These are phyloP conservation scores for Triops cancriformis DNA, from an alignment of 1,140 invertebrate genomes.

Conservation along the genomic window DNA sequence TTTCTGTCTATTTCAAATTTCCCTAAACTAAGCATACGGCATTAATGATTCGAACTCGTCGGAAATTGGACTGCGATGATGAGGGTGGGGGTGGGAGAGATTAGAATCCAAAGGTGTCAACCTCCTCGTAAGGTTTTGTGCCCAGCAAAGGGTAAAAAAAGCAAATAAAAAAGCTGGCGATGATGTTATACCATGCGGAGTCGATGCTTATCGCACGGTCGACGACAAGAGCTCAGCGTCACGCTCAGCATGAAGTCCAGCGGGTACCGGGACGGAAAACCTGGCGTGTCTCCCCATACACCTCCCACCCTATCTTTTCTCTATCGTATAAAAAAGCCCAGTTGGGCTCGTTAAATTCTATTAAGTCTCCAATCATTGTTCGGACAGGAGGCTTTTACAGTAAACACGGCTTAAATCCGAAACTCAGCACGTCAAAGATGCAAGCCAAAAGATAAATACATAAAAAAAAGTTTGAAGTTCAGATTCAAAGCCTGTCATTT, in stretches of 20 bases:
- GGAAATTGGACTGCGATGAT: too few relatives aligned
- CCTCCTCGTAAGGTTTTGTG: not conserved
- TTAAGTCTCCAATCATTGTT: not conserved
- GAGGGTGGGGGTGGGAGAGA: too few relatives aligned
- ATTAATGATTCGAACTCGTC: too few relatives aligned
- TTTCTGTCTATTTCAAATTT: not conserved
- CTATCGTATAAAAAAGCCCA: not conserved
- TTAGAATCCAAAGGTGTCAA: not conserved
- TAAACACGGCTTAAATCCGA: not conserved
- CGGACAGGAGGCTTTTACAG: not conserved
- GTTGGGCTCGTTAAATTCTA: slow-evolving; percentile 7
- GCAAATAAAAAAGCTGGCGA: not conserved
- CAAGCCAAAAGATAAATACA: not conserved
- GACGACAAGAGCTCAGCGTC: slow-evolving; percentile 12
- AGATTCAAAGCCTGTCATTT: too few relatives aligned
- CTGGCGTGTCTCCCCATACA: not conserved
- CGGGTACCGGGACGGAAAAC: not conserved
- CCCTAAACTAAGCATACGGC: too few relatives aligned
- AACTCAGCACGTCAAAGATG: not conserved
- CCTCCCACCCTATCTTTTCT: not conserved
- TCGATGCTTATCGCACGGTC: not conserved
- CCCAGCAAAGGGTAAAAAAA: too few relatives aligned
- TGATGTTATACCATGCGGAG: not conserved
- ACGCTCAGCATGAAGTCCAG: not conserved
- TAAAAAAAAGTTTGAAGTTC: too few relatives aligned